Base-by-base conservation (phyloP, 2,888 invertebrate genomes). In the Netelia inedita region DNA sequence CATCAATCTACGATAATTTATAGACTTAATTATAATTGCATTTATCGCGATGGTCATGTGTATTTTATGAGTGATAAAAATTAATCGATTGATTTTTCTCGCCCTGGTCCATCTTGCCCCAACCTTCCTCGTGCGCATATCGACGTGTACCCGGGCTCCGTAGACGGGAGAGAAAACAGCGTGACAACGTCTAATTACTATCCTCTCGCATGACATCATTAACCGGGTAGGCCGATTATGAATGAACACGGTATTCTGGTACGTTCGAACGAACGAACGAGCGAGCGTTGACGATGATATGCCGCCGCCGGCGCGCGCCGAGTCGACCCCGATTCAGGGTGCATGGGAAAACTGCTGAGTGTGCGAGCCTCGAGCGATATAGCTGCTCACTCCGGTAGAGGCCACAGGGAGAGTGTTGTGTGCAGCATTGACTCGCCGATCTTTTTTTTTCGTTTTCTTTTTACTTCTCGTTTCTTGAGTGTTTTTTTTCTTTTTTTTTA, bases 291-390 rank as follows among this genome's bases (percentile, higher is more conserved):
- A 28, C 73, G 73, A 79, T 55, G 79, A 71, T 76, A 59, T 19
- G 78, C 59, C 76, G 84, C 68, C 68, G 76, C 61, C 81, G 76
- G 75, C 76, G 41, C 81, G 73, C 81, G 80, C 84, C 80, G 61
- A 55, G 61, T 71, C 87, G 88, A 88, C 87, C 88, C 85, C 86
- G 85, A 82, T 86, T 79, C 85, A 84, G 85, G 80, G 87, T 83
- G 83, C 87, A 85, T 85, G 87, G 83, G 86, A 86, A 86, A 86
- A 86, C 82, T 72, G 53, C 68, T 43, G 76, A 74, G 73, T 84
- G 75, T 73, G 69, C 72, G 72, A 72, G 86, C 86, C 86, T 82
- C 82, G 69, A 85, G 85, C 85, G 79, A 85, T 85, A 84, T 82
- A 41, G 68, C 68, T 14, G 57, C 14, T 46, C 46, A 46, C 46